A percentile compares a stretch with the other conserved stretches of the same genome.
Conservation (phyloP, 2,888 invertebrate genomes). For the Heliconius ethilla region DNA sequence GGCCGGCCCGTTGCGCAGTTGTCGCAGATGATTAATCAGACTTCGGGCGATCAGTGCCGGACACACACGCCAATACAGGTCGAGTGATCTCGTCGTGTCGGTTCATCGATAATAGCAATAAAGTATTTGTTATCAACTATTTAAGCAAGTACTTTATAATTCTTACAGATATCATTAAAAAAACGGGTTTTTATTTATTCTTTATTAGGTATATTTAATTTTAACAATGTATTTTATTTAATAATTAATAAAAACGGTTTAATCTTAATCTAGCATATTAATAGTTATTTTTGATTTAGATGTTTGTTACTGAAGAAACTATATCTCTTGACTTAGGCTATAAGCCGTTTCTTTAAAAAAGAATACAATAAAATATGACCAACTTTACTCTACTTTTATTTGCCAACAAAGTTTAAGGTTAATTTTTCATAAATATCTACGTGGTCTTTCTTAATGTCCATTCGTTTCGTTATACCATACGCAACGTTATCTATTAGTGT, state of each 20-base stretch:
- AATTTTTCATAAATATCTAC: conserved; percentile 45
- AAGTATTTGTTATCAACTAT: conserved; percentile 4
- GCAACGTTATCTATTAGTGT: conserved; percentile 37
- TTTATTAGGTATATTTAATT: neutral
- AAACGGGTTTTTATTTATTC: neutral
- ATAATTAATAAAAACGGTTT: neutral
- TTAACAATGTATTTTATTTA: neutral
- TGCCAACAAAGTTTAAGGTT: conserved; percentile 48
- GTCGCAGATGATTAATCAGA: conserved; percentile 75
- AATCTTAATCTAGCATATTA: neutral
- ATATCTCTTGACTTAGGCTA: conserved; percentile 38
- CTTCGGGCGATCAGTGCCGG: conserved; percentile 70
- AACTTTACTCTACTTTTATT: conserved; percentile 50
- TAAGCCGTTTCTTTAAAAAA: conserved; percentile 45
- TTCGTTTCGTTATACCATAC: conserved; percentile 35
- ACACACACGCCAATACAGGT: conserved; percentile 63
- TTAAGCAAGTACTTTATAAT: conserved; percentile 9
- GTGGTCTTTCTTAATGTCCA: conserved; percentile 42
- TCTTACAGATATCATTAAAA: neutral
- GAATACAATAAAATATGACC: conserved; percentile 52
- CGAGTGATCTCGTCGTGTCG: conserved; percentile 48
- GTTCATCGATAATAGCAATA: neutral
- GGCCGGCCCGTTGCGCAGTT: conserved; percentile 76
- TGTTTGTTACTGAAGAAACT: neutral
- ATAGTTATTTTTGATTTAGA: neutral